Percentiles rank a stretch among this genome's conserved stretches.
Evolutionary conservation across 2,113 vertebrate species (phyloP).

Genomic region (Bothrops jararaca): DNA sequence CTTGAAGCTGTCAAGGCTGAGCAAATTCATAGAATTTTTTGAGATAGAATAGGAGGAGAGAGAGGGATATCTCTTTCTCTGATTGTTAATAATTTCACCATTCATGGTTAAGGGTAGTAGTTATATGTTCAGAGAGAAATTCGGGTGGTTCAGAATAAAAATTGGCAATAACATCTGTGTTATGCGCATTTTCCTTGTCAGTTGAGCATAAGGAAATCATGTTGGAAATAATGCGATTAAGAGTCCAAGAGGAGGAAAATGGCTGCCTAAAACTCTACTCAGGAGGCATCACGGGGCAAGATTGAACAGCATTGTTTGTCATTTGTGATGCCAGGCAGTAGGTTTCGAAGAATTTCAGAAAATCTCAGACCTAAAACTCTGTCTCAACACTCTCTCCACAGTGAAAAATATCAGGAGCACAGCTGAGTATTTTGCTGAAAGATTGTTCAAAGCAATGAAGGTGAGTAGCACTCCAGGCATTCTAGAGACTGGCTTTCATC

Average conservation of each 20-base stretch:
- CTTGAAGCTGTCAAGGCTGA: no score
- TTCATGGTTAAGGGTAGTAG: neutral
- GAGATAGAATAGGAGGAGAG: neutral
- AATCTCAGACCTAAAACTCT: neutral
- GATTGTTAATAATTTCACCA: neutral
- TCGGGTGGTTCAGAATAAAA: neutral
- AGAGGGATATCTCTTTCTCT: neutral
- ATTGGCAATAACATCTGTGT: neutral
- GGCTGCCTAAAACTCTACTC: neutral
- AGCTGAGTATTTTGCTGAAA: conserved; percentile 87
- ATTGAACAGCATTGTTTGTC: neutral
- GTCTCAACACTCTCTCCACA: conserved; percentile 49
- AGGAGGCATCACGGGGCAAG: neutral
- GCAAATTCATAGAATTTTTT: neutral
- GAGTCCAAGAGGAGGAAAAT: neutral
- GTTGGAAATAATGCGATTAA: neutral
- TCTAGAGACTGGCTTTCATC: neutral
- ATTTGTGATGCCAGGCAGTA: no score
- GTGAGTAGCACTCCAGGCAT: conserved; percentile 62
- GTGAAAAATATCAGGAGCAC: conserved; percentile 88
- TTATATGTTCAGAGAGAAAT: neutral
- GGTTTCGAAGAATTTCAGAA: neutral
- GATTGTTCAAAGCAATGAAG: conserved; percentile 97
- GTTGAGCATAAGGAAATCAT: neutral
- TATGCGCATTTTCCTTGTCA: neutral